Conservation (phyloP, 1,140 invertebrate genomes). For the Leptinotarsa lineolata region DNA sequence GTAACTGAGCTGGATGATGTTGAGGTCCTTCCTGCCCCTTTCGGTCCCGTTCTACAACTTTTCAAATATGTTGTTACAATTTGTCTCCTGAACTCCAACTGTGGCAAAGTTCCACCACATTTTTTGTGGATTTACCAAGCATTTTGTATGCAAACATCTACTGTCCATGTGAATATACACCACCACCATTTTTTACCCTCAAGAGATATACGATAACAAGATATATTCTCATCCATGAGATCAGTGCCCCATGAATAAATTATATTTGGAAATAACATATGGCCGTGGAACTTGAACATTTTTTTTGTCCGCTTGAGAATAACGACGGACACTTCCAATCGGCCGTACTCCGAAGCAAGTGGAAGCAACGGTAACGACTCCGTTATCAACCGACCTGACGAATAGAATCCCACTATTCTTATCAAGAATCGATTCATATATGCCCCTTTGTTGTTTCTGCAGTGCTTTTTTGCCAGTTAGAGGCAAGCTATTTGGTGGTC, state of each 20-base stretch:
- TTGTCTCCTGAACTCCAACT: constrained; percentile 21
- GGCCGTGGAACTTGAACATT: constrained; percentile 49
- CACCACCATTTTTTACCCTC: constrained; percentile 53
- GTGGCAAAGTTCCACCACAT: constrained; percentile 7
- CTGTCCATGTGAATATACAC: constrained; percentile 49
- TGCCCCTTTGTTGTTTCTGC: constrained; percentile 19
- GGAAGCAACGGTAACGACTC: too few species aligned
- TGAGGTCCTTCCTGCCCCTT: not conserved
- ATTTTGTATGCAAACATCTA: too few species aligned
- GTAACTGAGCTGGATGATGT: constrained; percentile 13
- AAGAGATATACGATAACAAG: constrained; percentile 51
- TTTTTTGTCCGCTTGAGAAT: constrained; percentile 54
- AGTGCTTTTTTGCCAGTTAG: constrained; percentile 7
- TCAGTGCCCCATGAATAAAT: constrained; percentile 49
- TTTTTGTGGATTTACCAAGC: constrained; percentile 15
- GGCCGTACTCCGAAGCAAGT: constrained; percentile 38
- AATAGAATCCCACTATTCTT: too few species aligned
- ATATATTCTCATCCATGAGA: constrained; percentile 54
- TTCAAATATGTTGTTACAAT: constrained; percentile 26
- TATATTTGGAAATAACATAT: constrained; percentile 52
- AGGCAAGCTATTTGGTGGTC: constrained; percentile 10
- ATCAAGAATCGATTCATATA: too few species aligned
- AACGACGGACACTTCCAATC: constrained; percentile 46
- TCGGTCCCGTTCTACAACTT: constrained; percentile 15
- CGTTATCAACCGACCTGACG: too few species aligned